Conservation (phyloP, 2,797 vertebrate species). For the Pristis pectinata region DNA sequence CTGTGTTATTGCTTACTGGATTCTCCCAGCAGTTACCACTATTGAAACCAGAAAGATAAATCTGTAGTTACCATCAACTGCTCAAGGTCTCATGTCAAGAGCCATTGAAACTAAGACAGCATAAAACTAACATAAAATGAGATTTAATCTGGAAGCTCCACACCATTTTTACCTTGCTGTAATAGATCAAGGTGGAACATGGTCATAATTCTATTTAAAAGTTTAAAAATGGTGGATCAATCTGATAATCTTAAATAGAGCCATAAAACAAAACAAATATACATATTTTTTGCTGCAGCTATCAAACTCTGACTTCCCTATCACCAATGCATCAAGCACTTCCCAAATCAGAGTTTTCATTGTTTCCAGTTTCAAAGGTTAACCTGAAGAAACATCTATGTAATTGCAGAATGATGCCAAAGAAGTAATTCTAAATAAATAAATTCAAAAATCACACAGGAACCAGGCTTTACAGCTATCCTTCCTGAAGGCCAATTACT, state of each 20-base stretch:
- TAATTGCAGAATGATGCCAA: slow-evolving; percentile 19
- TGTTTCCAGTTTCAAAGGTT: slow-evolving; percentile 1
- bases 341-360: slow-evolving; percentile 31
- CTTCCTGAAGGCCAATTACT: slow-evolving; percentile 25
- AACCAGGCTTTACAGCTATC: slow-evolving; percentile 32
- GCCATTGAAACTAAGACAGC: background rate
- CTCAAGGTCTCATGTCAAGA: background rate
- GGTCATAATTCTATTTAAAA: background rate
- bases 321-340: background rate
- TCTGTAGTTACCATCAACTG: background rate
- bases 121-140: background rate
- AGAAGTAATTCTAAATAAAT: background rate
- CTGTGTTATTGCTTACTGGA: background rate
- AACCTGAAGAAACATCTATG: slow-evolving; percentile 18
- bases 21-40: background rate
- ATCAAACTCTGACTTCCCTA: background rate
- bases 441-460: slow-evolving; percentile 37
- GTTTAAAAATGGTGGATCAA: background rate
- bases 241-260: slow-evolving; percentile 2
- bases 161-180: background rate
- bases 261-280: background rate
- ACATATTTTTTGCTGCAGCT: background rate
- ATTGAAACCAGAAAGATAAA: background rate
- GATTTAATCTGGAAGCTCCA: background rate
- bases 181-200: background rate